These are phyloP conservation scores for Bovichtus variegatus DNA, from an alignment of 2,797 vertebrate species.

Conservation along the genomic window DNA sequence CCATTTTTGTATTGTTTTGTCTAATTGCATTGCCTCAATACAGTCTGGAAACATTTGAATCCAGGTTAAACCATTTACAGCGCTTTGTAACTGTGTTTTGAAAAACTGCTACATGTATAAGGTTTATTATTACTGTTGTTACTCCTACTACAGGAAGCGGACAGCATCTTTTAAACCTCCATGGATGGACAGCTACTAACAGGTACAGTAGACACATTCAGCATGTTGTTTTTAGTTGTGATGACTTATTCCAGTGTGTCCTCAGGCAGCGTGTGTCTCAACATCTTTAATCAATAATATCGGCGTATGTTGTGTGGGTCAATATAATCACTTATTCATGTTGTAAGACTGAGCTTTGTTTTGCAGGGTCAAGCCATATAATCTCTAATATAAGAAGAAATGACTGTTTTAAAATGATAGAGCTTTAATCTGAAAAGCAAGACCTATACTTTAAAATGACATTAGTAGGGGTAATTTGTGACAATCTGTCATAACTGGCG, in stretches of 20 bases:
- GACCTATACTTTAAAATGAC: too few species aligned
- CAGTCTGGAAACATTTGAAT: not conserved
- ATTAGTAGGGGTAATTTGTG: not conserved
- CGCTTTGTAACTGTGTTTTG: not conserved
- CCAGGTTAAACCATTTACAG: not conserved
- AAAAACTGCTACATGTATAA: not conserved
- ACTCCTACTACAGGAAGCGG: not conserved
- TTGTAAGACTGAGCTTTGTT: not conserved
- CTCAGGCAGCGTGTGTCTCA: conserved; percentile 16
- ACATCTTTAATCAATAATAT: not conserved
- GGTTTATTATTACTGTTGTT: not conserved
- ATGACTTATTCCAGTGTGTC: conserved; percentile 12
- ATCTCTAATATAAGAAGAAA: not conserved
- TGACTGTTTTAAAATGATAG: too few species aligned
- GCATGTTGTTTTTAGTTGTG: conserved; percentile 12
- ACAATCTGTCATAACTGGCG: not conserved
- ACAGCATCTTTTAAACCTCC: not conserved
- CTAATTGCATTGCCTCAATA: not conserved
- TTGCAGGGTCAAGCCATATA: not conserved
- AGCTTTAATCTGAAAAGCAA: too few species aligned
- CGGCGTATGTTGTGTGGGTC: not conserved
- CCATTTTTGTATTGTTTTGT: not conserved
- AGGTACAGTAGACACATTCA: not conserved
- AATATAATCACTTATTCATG: not conserved
- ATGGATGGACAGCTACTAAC: conserved; percentile 11